phyloP scores from a whole-genome alignment of 2,888 invertebrate species.

The Papilio demoleus region DNA sequence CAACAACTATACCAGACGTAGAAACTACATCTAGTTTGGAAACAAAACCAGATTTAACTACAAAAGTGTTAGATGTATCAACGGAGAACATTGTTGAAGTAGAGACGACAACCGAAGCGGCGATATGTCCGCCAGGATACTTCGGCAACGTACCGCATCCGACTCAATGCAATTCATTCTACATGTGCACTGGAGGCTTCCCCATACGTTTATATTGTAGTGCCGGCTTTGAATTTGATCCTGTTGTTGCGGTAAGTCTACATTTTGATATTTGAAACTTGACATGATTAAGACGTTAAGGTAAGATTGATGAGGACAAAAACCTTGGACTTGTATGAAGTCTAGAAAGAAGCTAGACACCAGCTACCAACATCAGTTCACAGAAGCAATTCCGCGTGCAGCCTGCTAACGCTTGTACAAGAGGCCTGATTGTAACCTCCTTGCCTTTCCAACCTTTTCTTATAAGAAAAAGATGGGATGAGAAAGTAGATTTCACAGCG shows the following conservation, averaged over 20 bases:
- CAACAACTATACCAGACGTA: slow-evolving; percentile 13
- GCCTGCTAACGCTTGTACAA: no score
- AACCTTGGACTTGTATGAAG: no score
- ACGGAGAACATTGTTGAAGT: neutral
- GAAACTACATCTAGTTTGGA: neutral
- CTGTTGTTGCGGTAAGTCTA: slow-evolving; percentile 19
- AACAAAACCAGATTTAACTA: neutral
- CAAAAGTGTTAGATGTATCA: neutral
- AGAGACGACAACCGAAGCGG: slow-evolving; percentile 23
- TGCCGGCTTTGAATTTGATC: slow-evolving; percentile 41
- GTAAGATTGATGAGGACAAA: no score
- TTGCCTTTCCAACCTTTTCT: no score
- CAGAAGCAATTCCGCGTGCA: no score
- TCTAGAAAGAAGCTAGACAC: no score
- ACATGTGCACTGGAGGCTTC: slow-evolving; percentile 49
- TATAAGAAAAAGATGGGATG: no score
- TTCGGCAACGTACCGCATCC: slow-evolving; percentile 53
- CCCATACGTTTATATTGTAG: slow-evolving; percentile 46
- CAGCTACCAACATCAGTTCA: no score
- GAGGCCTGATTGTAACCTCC: no score
- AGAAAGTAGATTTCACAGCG: no score
- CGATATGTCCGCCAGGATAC: slow-evolving; percentile 43
- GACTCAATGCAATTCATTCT: slow-evolving; percentile 50
- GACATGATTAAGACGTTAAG: no score
- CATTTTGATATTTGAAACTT: neutral